Evolutionary conservation across 2,888 invertebrate genomes (phyloP).

Genomic region (Bembecia ichneumoniformis): DNA sequence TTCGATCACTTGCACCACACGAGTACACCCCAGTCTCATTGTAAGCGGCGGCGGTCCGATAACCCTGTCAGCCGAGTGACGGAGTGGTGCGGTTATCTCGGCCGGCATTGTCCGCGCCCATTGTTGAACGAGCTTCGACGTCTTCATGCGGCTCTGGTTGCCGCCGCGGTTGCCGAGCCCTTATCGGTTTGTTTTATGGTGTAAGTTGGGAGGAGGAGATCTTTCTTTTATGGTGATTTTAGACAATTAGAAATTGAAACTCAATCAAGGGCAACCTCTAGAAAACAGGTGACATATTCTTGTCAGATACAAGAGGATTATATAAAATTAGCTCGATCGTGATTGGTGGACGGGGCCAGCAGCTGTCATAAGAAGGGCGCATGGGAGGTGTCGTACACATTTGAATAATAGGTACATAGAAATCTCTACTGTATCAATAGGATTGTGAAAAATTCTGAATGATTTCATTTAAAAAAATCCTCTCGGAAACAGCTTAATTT

Average conservation of each 20-base stretch:
- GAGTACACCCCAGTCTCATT: constrained; percentile 24
- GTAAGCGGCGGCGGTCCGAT: constrained; percentile 37
- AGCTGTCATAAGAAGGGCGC: too few relatives aligned
- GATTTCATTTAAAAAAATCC: not conserved
- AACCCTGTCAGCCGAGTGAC: constrained; percentile 68
- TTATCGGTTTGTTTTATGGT: constrained; percentile 3
- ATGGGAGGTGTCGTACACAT: too few relatives aligned
- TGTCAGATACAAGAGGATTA: too few relatives aligned
- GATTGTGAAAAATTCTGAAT: too few relatives aligned
- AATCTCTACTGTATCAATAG: too few relatives aligned
- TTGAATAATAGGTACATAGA: not conserved
- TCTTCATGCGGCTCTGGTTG: constrained; percentile 38
- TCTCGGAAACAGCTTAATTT: not conserved
- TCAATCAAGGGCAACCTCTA: too few relatives aligned
- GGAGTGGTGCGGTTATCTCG: constrained; percentile 65
- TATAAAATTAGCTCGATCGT: too few relatives aligned
- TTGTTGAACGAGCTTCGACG: constrained; percentile 48
- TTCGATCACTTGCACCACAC: constrained; percentile 2
- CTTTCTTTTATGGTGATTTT: too few relatives aligned
- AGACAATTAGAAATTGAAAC: too few relatives aligned
- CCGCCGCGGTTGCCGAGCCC: constrained; percentile 4
- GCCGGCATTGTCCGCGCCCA: constrained; percentile 46
- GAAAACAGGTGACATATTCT: too few relatives aligned
- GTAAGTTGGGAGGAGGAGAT: too few relatives aligned
- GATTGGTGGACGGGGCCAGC: too few relatives aligned